Percentiles rank a stretch among this genome's conserved stretches.
These are phyloP conservation scores for Acyrthosiphon pisum DNA, from an alignment of 1,140 invertebrate genomes.

Conservation along the genomic window DNA sequence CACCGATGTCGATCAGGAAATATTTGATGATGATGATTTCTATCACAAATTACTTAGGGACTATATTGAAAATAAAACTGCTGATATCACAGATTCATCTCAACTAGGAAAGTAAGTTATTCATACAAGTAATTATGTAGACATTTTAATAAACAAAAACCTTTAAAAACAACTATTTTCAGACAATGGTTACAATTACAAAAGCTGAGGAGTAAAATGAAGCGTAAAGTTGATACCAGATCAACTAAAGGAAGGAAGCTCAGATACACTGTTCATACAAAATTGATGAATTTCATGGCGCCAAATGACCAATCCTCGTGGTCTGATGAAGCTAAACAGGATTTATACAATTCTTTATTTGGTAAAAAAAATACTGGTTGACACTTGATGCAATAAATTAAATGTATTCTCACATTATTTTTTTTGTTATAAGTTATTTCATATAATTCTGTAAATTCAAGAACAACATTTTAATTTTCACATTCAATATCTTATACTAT, in stretches of 20 bases:
- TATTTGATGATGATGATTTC: conserved; percentile 97
- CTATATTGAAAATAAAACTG: conserved; percentile 88
- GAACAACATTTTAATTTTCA: not conserved
- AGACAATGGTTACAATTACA: conserved; percentile 90
- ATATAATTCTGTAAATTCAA: not conserved
- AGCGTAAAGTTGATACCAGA: conserved; percentile 61
- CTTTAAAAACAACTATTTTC: conserved; percentile 56
- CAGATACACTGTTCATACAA: conserved; percentile 88
- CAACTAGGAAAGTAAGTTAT: conserved; percentile 65
- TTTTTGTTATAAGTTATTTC: not conserved
- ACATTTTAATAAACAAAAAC: not conserved
- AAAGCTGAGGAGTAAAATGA: conserved; percentile 70
- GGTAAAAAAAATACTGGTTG: conserved; percentile 42
- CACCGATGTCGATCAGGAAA: conserved; percentile 79
- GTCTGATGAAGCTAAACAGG: conserved; percentile 49
- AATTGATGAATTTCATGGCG: conserved; percentile 94
- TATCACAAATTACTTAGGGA: conserved; percentile 92
- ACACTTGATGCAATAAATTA: not conserved
- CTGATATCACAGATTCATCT: conserved; percentile 80
- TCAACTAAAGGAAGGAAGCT: conserved; percentile 83
- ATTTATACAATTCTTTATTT: conserved; percentile 56
- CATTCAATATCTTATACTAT: no score
- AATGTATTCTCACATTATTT: not conserved
- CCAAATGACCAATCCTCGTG: conserved; percentile 63
- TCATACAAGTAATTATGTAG: not conserved